phyloP scores from a whole-genome alignment of 2,113 vertebrate species.

The Atrichornis clamosus region DNA sequence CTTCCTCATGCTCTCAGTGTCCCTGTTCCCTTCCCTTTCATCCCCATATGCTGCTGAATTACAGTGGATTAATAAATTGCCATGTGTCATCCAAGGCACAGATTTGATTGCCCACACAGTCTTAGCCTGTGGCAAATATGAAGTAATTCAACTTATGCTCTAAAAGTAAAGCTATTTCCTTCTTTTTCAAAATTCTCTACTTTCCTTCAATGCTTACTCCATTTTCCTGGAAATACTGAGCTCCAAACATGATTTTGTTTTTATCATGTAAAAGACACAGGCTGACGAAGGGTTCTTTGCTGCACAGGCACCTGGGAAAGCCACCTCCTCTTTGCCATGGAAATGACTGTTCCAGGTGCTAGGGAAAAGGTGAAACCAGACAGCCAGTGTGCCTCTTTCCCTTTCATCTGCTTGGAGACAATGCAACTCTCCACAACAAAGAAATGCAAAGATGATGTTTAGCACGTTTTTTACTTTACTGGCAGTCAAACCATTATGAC shows the following conservation, averaged over 20 bases:
- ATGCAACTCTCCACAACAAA: rapidly evolving
- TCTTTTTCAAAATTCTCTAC: not conserved
- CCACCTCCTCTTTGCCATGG: not conserved
- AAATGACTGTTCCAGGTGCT: not conserved
- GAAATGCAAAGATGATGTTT: not conserved
- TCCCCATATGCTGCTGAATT: not conserved
- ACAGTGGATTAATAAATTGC: not conserved
- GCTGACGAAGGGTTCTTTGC: not conserved
- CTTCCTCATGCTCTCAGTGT: not conserved
- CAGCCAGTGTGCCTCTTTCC: not conserved
- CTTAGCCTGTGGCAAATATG: not conserved
- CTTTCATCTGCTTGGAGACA: not conserved
- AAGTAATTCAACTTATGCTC: not conserved
- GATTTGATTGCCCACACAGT: not conserved
- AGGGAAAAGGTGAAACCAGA: not conserved
- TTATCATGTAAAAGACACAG: not conserved
- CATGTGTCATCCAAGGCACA: not conserved
- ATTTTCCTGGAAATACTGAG: not conserved
- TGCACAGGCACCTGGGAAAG: not conserved
- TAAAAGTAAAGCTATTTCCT: not conserved
- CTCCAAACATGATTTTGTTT: not conserved
- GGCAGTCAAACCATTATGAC: not conserved
- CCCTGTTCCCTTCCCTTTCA: not conserved
- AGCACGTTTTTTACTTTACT: not conserved
- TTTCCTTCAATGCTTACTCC: not conserved